A percentile compares a stretch with the other conserved stretches of the same genome.
Evolutionary conservation across 2,888 invertebrate species (phyloP).

Genomic region (Cosmia trapezina): DNA sequence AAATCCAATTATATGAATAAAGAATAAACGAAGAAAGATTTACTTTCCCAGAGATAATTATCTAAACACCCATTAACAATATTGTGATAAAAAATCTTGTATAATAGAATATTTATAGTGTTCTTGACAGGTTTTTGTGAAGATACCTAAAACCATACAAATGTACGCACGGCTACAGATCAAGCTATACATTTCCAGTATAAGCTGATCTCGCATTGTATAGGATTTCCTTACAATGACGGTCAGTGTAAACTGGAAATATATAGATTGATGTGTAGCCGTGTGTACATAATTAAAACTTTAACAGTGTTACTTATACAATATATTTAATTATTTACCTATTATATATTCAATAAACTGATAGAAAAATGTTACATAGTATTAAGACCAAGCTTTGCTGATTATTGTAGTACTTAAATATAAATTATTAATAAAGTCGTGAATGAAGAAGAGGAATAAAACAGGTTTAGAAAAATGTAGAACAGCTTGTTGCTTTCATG

Average conservation of each 20-base stretch:
- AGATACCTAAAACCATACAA: slow-evolving; percentile 8
- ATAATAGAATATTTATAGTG: slow-evolving; percentile 26
- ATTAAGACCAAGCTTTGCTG: slow-evolving; percentile 44
- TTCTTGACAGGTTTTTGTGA: slow-evolving; percentile 40
- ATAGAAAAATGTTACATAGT: slow-evolving; percentile 42
- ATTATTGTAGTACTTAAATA: slow-evolving; percentile 18
- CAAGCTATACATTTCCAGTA: too few relatives aligned
- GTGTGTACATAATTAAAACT: slow-evolving; percentile 28
- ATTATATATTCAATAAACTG: slow-evolving; percentile 26
- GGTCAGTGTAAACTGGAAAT: too few relatives aligned
- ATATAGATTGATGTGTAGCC: too few relatives aligned
- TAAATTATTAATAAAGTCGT: slow-evolving; percentile 34
- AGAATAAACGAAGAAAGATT: slow-evolving; percentile 9
- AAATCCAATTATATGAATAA: slow-evolving; percentile 22
- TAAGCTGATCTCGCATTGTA: too few relatives aligned
- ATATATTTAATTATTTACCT: slow-evolving; percentile 29
- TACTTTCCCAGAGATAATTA: slow-evolving; percentile 8
- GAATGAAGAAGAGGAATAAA: slow-evolving; percentile 22
- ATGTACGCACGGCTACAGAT: too few relatives aligned
- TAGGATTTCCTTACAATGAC: too few relatives aligned
- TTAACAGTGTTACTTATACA: slow-evolving; percentile 30
- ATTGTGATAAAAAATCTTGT: slow-evolving; percentile 22
- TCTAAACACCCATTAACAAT: not conserved
- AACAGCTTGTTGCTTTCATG: slow-evolving; percentile 36
- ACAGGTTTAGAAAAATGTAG: slow-evolving; percentile 9